Base-by-base conservation (phyloP, 2,797 vertebrate genomes). In the Xenopus petersii region DNA sequence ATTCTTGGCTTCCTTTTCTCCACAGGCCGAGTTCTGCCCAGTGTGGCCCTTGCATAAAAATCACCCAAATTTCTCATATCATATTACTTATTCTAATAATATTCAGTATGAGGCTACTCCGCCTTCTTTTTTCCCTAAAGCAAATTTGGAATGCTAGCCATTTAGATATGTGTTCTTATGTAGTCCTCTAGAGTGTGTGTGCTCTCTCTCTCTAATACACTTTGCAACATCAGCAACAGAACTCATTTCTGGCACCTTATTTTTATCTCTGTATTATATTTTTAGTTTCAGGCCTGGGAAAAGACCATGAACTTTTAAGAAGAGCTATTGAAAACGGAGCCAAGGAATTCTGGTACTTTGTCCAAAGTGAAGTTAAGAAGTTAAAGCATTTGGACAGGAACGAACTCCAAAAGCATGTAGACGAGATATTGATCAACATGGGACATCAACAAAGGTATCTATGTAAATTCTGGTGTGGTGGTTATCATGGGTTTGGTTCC, bases 271-370 rank as follows among this genome's bases (percentile, higher is more conserved):
- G 9, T 12, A 30, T 42, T 68, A 33, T 58, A 10, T 69, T 5
- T 58, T 80, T 0, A 69, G 80, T 79, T 80, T 71, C 80, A 79
- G 85, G 95, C 79, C 91, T 97, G 0, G 96, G 96, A 70, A 95
- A 94, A 83, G 94, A 93, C 82, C 96, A 98, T 87, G 96, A 98
- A 91, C 89, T 97, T 80, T 81, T 98, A 84, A 92, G 96, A 55
- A 91, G 97, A 79, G 94, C 89, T 70, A 95, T 97, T 86, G 96
- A 98, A 87, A 98, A 97, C 61, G 97, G 97, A 26, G 94, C 96
- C 66, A 95, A 94, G 87, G 97, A 99, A 84, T 94, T 99, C 84
- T 98, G 97, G 97, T 99, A 97, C 90, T 98, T 98, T 78, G 91
- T 98, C 72, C 95, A 93, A 84, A 99, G 95, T 75, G 96, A 99